Conservation (phyloP, 2,888 invertebrate genomes). For the Papilio demoleus region DNA sequence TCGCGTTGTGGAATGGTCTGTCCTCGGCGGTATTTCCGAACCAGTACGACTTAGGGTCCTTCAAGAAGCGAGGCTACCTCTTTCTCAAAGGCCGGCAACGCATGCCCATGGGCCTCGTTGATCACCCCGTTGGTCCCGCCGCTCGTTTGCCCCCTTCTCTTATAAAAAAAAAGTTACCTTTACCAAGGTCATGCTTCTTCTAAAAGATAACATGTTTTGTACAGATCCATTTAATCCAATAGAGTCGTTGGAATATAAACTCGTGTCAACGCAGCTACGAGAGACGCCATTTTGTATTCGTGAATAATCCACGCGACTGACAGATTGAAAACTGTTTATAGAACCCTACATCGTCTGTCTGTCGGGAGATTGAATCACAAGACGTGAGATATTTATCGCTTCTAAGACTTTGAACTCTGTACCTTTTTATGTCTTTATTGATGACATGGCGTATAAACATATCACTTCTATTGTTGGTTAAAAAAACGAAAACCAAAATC, state of each 20-base stretch:
- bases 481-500: too few relatives aligned
- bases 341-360: constrained; percentile 7
- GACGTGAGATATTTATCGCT: constrained; percentile 4
- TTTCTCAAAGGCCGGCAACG: too few relatives aligned
- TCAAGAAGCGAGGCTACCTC: too few relatives aligned
- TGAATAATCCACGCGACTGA: constrained; percentile 31
- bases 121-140: too few relatives aligned
- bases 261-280: constrained; percentile 5
- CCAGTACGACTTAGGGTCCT: too few relatives aligned
- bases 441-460: neutral
- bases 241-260: constrained; percentile 5
- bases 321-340: constrained; percentile 30
- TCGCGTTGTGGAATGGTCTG: too few relatives aligned
- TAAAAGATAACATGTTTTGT: neutral
- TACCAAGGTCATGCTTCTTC: neutral
- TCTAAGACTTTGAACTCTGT: neutral
- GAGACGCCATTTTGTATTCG: constrained; percentile 22
- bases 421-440: neutral
- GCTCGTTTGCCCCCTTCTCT: too few relatives aligned
- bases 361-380: constrained; percentile 12
- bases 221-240: neutral
- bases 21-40: too few relatives aligned
- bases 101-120: too few relatives aligned
- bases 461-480: too few relatives aligned
- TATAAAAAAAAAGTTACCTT: too few relatives aligned